Evolutionary conservation across 2,113 vertebrate species (phyloP).

Genomic region (Herpetotheres cachinnans): DNA sequence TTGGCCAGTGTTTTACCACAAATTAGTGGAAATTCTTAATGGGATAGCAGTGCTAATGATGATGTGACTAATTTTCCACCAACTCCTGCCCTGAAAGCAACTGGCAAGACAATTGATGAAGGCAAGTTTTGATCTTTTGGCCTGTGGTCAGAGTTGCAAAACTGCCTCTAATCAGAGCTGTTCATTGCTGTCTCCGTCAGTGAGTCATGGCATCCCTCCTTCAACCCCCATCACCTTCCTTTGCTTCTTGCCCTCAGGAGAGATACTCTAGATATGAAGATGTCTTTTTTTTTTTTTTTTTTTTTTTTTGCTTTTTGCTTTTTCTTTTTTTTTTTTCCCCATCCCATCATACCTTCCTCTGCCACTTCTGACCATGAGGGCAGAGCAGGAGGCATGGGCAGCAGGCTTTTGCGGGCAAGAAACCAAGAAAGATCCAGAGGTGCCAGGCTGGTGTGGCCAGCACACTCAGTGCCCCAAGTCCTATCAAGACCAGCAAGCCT

Average conservation of each 20-base stretch:
- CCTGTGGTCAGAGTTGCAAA: neutral
- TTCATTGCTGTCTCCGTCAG: neutral
- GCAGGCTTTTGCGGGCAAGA: neutral
- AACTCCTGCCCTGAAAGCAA: neutral
- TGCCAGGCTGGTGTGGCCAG: neutral
- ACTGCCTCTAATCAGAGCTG: neutral
- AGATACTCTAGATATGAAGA: neutral
- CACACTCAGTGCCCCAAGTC: neutral
- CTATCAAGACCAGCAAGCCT: neutral
- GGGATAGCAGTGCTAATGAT: neutral
- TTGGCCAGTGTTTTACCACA: neutral
- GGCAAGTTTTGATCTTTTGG: neutral
- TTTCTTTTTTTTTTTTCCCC: fast-evolving
- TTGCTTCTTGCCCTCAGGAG: neutral
- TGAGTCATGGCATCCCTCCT: neutral
- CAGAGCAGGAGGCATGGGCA: neutral
- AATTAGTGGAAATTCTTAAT: neutral
- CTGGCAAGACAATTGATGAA: neutral
- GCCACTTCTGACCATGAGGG: neutral
- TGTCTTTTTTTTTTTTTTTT: neutral
- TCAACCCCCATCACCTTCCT: neutral
- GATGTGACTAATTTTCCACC: neutral
- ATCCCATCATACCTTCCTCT: neutral
- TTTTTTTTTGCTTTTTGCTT: too few species aligned
- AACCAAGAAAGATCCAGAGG: neutral